These are phyloP conservation scores for Gastrophryne carolinensis DNA, from an alignment of 2,797 vertebrate species.

Conservation along the genomic window DNA sequence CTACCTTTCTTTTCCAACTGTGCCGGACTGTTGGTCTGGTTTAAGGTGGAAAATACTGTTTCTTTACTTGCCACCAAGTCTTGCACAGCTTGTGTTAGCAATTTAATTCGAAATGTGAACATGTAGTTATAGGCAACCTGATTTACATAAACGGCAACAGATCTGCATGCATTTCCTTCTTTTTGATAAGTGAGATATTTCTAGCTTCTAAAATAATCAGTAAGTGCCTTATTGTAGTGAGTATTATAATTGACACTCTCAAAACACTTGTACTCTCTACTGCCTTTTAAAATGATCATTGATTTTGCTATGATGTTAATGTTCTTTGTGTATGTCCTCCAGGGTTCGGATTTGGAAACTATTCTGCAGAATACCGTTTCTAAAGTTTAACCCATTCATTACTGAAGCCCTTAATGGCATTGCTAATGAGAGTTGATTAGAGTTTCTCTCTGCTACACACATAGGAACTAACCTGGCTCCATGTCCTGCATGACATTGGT, in stretches of 20 bases:
- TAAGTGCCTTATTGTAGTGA: constrained; percentile 1
- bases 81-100: too few relatives aligned
- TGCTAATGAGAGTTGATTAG: not conserved
- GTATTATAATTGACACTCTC: not conserved
- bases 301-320: constrained; percentile 31
- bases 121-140: not conserved
- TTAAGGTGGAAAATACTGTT: too few relatives aligned
- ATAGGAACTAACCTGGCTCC: not conserved
- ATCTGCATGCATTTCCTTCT: not conserved
- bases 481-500: not conserved
- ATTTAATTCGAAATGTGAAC: too few relatives aligned
- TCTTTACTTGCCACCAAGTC: too few relatives aligned
- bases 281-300: constrained; percentile 31
- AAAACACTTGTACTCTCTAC: not conserved
- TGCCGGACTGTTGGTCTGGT: too few relatives aligned
- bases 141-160: not conserved
- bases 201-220: not conserved
- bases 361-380: not conserved
- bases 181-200: not conserved
- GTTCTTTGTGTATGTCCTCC: not conserved
- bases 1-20: too few relatives aligned
- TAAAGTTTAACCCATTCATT: constrained; percentile 8
- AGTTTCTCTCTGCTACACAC: not conserved
- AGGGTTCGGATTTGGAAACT: constrained; percentile 5
- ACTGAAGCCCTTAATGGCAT: not conserved